These are phyloP conservation scores for Drosophila carrolli DNA, from an alignment of 1,140 invertebrate species.

Conservation along the genomic window DNA sequence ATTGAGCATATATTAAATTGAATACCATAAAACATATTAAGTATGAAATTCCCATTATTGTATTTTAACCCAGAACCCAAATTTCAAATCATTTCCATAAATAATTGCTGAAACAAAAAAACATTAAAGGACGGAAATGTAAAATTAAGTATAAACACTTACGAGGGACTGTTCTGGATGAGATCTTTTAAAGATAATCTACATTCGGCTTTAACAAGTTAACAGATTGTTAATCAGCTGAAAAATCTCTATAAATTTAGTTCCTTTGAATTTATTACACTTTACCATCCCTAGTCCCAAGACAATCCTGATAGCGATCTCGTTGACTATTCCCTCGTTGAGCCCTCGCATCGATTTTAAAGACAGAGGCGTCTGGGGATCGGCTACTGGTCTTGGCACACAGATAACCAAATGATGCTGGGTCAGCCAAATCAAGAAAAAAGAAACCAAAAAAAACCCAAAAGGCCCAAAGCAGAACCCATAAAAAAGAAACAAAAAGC, in stretches of 20 bases:
- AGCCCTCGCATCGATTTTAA: conserved; percentile 61
- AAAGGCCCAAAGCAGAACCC: conserved; percentile 23
- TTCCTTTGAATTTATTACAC: conserved; percentile 40
- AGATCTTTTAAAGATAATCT: conserved; percentile 24
- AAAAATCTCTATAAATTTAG: conserved; percentile 27
- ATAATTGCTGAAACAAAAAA: conserved; percentile 4
- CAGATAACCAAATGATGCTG: conserved; percentile 73
- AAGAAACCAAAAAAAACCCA: conserved; percentile 3
- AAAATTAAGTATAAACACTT: conserved; percentile 23
- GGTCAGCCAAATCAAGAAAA: conserved; percentile 21
- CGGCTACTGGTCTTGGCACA: conserved; percentile 69
- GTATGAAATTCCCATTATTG: too few relatives aligned
- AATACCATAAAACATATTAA: too few relatives aligned
- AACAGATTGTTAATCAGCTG: conserved; percentile 26
- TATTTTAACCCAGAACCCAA: too few relatives aligned
- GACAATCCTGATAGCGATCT: conserved; percentile 47
- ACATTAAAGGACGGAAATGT: conserved; percentile 12
- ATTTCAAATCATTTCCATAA: conserved; percentile 1
- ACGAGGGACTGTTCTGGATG: neutral
- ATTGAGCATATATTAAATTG: too few relatives aligned
- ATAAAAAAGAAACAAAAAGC: conserved; percentile 47
- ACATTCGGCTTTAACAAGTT: conserved; percentile 17
- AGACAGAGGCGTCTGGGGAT: conserved; percentile 65
- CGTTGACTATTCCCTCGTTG: conserved; percentile 54
- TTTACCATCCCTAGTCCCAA: conserved; percentile 6